These are phyloP conservation scores for Anolis sagrei DNA, from an alignment of 2,113 vertebrate species.

Conservation along the genomic window DNA sequence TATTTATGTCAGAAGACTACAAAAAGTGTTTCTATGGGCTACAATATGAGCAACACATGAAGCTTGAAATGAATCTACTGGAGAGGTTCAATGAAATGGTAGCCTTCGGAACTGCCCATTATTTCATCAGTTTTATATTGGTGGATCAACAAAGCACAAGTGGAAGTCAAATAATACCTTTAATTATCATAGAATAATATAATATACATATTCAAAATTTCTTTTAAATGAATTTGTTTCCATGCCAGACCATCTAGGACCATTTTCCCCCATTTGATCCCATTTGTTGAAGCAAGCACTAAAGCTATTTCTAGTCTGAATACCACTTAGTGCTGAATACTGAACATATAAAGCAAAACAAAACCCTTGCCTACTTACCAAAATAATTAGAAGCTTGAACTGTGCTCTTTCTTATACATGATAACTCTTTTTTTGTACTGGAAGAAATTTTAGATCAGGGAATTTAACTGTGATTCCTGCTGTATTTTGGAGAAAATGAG, in stretches of 20 bases:
- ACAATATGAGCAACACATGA: constrained; percentile 21
- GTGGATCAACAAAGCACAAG: neutral
- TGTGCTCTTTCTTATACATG: no score
- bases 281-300: neutral
- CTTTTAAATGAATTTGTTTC: constrained; percentile 5
- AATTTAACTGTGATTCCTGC: no score
- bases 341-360: no score
- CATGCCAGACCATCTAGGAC: neutral
- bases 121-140: constrained; percentile 35
- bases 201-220: neutral
- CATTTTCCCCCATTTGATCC: no score
- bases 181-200: constrained; percentile 4
- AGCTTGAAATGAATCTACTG: constrained; percentile 24
- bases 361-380: no score
- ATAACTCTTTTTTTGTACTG: no score
- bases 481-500: neutral
- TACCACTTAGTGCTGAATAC: no score
- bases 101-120: constrained; percentile 34
- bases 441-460: no score
- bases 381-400: no score
- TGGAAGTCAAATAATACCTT: constrained; percentile 21
- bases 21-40: constrained; percentile 28
- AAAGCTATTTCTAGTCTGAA: neutral
- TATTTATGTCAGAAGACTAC: neutral
- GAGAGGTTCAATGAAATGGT: constrained; percentile 39